These are phyloP conservation scores for Larimichthys crocea DNA, from an alignment of 2,113 vertebrate genomes.

Conservation along the genomic window DNA sequence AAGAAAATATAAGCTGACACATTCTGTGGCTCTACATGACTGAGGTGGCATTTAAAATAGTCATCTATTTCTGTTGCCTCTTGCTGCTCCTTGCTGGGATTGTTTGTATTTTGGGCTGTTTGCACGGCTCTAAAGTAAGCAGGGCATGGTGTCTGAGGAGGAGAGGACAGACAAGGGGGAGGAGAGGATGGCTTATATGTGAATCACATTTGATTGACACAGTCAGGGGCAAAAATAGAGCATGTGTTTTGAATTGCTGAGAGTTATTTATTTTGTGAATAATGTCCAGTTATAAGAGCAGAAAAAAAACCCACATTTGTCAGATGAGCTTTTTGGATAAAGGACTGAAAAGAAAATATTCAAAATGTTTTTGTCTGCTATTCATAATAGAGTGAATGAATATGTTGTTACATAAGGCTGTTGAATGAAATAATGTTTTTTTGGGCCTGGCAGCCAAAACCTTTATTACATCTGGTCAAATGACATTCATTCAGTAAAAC, in stretches of 20 bases:
- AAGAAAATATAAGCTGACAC: constrained; percentile 52
- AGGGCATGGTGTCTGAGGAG: constrained; percentile 26
- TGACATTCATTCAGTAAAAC: not conserved
- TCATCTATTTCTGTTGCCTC: constrained; percentile 53
- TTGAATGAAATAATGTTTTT: not conserved
- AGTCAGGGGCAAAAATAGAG: not conserved
- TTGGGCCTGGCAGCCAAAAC: not conserved
- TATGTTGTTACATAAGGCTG: not conserved
- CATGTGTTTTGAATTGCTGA: constrained; percentile 18
- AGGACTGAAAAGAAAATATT: not conserved
- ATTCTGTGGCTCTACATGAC: constrained; percentile 54
- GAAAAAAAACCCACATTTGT: constrained; percentile 12
- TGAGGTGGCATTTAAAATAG: constrained; percentile 52
- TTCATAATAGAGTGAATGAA: not conserved
- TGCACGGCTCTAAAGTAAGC: constrained; percentile 56
- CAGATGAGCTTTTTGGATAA: not conserved
- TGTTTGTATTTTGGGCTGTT: constrained; percentile 63
- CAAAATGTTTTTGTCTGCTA: not conserved
- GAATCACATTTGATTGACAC: constrained; percentile 13
- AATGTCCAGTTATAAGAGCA: not conserved
- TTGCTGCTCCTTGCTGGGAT: constrained; percentile 25
- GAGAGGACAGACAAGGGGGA: not conserved
- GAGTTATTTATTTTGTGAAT: not conserved
- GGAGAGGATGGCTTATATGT: constrained; percentile 12
- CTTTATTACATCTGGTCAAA: not conserved